These are phyloP conservation scores for Drosophila meridionalis DNA, from an alignment of 2,888 invertebrate genomes.

Conservation along the genomic window DNA sequence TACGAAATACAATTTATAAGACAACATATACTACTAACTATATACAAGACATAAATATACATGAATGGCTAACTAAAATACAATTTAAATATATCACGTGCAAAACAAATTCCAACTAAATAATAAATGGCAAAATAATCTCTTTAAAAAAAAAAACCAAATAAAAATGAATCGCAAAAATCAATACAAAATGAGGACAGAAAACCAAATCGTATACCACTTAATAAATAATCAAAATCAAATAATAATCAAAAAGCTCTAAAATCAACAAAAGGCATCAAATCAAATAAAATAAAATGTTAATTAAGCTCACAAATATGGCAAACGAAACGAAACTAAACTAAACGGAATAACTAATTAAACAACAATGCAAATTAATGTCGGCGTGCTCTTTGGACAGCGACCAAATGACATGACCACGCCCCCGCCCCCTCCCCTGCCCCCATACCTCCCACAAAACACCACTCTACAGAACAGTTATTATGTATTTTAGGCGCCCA, in stretches of 20 bases:
- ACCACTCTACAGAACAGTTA: not conserved
- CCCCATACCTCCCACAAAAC: not conserved
- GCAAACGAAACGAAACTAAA: conserved; percentile 33
- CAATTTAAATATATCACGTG: conserved; percentile 13
- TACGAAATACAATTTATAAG: conserved; percentile 29
- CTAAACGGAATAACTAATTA: conserved; percentile 46
- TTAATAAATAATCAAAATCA: conserved; percentile 55
- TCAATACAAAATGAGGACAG: conserved; percentile 7
- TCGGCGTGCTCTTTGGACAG: conserved; percentile 40
- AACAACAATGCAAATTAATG: conserved; percentile 49
- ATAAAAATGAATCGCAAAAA: conserved; percentile 40
- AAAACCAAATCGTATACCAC: conserved; percentile 10
- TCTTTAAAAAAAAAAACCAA: not conserved
- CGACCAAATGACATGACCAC: conserved; percentile 30
- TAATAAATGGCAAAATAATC: conserved; percentile 20
- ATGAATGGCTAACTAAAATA: conserved; percentile 16
- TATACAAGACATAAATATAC: conserved; percentile 33
- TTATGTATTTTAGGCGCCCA: conserved; percentile 14
- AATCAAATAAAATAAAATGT: conserved; percentile 45
- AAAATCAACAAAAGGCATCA: conserved; percentile 22
- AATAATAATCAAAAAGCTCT: conserved; percentile 41
- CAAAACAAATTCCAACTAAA: conserved; percentile 12
- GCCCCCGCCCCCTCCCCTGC: not conserved
- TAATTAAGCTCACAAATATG: conserved; percentile 51
- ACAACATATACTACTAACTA: conserved; percentile 26